Evolutionary conservation across 2,113 vertebrate genomes (phyloP), one percentile per base, ranked within the genome.

Genomic region (Aphyosemion australe): DNA sequence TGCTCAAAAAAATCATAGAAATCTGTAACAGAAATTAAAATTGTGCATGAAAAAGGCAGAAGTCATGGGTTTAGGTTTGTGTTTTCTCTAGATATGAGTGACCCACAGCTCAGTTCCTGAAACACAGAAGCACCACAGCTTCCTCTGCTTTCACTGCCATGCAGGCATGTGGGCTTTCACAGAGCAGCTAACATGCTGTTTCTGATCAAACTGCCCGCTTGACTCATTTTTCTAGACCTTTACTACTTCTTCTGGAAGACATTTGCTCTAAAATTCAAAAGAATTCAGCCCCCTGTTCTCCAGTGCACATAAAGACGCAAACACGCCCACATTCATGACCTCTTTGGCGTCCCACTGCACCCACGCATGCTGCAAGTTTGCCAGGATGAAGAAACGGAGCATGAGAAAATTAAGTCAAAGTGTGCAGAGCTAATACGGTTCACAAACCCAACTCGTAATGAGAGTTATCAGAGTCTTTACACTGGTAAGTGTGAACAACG

Each of bases 201-300:
- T 53, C 4, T 19, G 26, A 45, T 45, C 51, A 13, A n/a, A 16
- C 59, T 46, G n/a, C 47, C 14, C 47, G 13, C 51, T 61, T 9
- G 15, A 60, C 15, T 56, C 45, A 52, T 69, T 41, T 57, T 42
- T 42, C 41, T 13, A 42, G 10, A 42, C 52, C 54, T 32, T 48
- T 5, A 45, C 20, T 15, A 12, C 32, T 37, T 48, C 54, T 59
- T 57, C 31, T 50, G 59, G 21, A 34, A 70, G 61, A 72, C 34
- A 63, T 63, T 56, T 68, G 56, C 26, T n/a, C 26, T 57, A 19
- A 65, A 70, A 60, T 7, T 60, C 20, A 32, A n/a, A 49, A 37
- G 67, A 82, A 83, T 75, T 19, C 16, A 13, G 47, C 42, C 61
- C n/a, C 53, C 52, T 57, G 20, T 64, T 78, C 39, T 37, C 47